A percentile compares a stretch with the other conserved stretches of the same genome.
Conservation (phyloP, 2,888 invertebrate species). For the Sabellastarte sp. region DNA sequence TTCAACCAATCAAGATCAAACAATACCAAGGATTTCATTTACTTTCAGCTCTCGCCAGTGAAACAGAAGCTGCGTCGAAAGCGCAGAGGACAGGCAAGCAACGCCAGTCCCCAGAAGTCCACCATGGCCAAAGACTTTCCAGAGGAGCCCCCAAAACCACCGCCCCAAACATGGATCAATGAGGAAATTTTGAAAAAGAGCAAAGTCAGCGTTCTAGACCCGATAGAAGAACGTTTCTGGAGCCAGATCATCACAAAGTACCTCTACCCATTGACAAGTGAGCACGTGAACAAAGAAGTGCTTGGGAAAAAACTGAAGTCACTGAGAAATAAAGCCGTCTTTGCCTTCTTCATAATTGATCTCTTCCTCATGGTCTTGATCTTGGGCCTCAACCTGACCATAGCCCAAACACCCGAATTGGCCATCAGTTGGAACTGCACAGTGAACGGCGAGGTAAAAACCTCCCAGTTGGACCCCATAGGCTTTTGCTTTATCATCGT, state of each 20-base stretch:
- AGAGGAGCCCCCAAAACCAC: no score
- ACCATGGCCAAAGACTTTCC: no score
- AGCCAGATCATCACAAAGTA: conserved; percentile 84
- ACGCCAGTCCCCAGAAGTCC: no score
- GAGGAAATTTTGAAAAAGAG: no score
- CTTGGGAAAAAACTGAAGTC: conserved; percentile 70
- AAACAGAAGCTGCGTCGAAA: no score
- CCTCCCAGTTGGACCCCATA: conserved; percentile 18
- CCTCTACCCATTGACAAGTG: conserved; percentile 87
- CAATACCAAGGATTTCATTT: no score
- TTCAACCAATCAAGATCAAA: no score
- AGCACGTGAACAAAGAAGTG: conserved; percentile 69
- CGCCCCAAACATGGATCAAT: no score
- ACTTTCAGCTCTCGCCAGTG: no score
- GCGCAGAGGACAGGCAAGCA: no score
- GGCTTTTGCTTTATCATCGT: conserved; percentile 40
- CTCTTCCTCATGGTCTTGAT: conserved; percentile 91
- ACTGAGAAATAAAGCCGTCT: conserved; percentile 77
- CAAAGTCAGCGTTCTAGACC: no score
- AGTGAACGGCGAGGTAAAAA: conserved; percentile 63
- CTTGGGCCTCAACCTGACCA: conserved; percentile 39
- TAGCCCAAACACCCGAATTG: background rate
- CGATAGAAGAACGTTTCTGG: conserved; percentile 87
- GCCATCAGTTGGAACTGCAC: background rate
- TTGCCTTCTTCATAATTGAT: conserved; percentile 90